Base-by-base conservation (phyloP, 1,140 invertebrate genomes). In the Drosophila kohkoa region DNA sequence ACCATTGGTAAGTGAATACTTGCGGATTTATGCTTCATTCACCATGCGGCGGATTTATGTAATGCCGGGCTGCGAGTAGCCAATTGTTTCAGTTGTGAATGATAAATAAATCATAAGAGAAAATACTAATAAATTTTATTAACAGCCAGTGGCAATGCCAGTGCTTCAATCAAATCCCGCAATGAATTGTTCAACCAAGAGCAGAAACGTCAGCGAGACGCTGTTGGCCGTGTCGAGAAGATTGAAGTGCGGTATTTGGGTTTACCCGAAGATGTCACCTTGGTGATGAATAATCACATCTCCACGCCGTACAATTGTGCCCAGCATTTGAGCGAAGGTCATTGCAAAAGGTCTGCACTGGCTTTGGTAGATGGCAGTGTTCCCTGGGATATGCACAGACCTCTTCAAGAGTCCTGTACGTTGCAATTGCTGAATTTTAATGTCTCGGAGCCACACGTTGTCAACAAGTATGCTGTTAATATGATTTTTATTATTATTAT, bases 241-340 rank as follows among this genome's bases (percentile, higher is more conserved):
- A 98, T 99, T 64, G 94, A 97, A 93, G 96, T 99, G 0, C 94
- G 95, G 65, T 97, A 97, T 92, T 93, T 95, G 63, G 97, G 96
- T 0, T 83, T 94, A 3, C 95, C 96, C 0, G 95, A 97, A 72
- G 94, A 97, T 72, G 94, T 95, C 16, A 95, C 94, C 2, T 92
- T 99, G 38, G 91, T 97, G 11, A 99, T 99, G 98, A 99, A 99
- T 92, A 98, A 97, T 92, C 93, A 95, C 76, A 93, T 99, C 3
- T 99, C 98, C 1, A 99, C 98, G 1, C 98, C 98, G 1, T 96
- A 95, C 80, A 96, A 99, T 92, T 98, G 98, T 93, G 97, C 98
- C 1, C 96, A 95, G 94, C 98, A 98, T 97, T 75, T 96, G 93
- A 93, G 93, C 32, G 96, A 98, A 89, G 95, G 95, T 67, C 93